Percentiles rank a stretch among this genome's conserved stretches.
These are phyloP conservation scores for Channa maculata DNA, from an alignment of 2,113 vertebrate genomes.

Conservation along the genomic window DNA sequence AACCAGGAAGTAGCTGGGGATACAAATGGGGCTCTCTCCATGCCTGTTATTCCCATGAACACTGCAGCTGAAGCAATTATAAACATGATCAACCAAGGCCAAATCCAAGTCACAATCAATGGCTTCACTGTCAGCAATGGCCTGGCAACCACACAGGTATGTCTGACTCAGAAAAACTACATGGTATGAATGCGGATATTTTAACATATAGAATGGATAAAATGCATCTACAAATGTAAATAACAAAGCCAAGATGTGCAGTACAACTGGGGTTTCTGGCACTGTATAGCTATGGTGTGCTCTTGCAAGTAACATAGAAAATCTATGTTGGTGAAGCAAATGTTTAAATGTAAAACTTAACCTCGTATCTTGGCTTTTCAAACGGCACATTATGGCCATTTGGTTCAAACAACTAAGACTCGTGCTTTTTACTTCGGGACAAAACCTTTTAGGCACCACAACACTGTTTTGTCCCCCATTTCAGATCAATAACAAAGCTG, in stretches of 20 bases:
- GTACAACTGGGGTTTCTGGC: slow-evolving; percentile 41
- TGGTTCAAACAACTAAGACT: background rate
- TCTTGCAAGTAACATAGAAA: slow-evolving; percentile 15
- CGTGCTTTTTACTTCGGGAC: no score
- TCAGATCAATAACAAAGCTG: slow-evolving; percentile 98
- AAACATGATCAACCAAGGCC: slow-evolving; percentile 99
- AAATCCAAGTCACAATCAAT: slow-evolving; percentile 99
- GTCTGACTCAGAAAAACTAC: background rate
- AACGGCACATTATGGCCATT: background rate
- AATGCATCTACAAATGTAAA: background rate
- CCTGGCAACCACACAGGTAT: slow-evolving; percentile 97
- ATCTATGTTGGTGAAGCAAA: slow-evolving; percentile 8
- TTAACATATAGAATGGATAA: background rate
- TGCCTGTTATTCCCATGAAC: slow-evolving; percentile 99
- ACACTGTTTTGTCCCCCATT: background rate
- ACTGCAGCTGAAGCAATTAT: slow-evolving; percentile 98
- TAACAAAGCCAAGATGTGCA: background rate
- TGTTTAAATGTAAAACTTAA: slow-evolving; percentile 1
- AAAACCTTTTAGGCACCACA: no score
- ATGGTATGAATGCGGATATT: background rate
- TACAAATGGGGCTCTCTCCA: slow-evolving; percentile 90
- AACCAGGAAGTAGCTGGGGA: slow-evolving; percentile 88
- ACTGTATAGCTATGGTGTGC: slow-evolving; percentile 66
- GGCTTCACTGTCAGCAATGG: slow-evolving; percentile 98
- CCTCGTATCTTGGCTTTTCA: background rate